These are phyloP conservation scores for Salvator merianae DNA, from an alignment of 2,113 vertebrate species.

Conservation along the genomic window DNA sequence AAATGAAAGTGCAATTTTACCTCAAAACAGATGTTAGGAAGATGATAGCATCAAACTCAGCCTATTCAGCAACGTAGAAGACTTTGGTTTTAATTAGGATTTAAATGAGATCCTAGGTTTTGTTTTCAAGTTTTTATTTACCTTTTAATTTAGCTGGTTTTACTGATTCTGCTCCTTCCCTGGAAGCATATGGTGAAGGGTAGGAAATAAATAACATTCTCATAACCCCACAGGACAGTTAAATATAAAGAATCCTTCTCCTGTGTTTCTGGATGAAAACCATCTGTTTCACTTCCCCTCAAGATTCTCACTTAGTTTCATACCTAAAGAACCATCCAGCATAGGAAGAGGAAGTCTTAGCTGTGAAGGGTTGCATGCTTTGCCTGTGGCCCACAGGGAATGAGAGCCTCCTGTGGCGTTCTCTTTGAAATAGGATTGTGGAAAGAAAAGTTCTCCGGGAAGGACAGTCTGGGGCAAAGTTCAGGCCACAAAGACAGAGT, in stretches of 20 bases:
- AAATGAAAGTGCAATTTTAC: neutral
- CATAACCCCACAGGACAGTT: neutral
- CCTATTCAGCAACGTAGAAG: rapidly evolving
- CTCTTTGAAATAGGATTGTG: neutral
- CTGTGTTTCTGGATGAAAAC: conserved; percentile 5
- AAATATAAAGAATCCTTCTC: neutral
- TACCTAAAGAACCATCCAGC: conserved; percentile 22
- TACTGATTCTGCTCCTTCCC: too few relatives aligned
- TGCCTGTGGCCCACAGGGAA: conserved; percentile 4
- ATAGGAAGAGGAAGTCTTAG: conserved; percentile 31
- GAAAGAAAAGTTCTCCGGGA: conserved; percentile 7
- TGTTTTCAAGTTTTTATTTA: too few relatives aligned
- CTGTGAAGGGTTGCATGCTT: neutral
- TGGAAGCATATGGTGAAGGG: too few relatives aligned
- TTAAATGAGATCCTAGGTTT: too few relatives aligned
- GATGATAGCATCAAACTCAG: conserved; percentile 1
- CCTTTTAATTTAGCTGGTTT: too few relatives aligned
- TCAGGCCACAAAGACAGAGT: neutral
- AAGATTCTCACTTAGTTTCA: conserved; percentile 12
- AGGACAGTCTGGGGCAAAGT: neutral
- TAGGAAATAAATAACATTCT: conserved; percentile 5
- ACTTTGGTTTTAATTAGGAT: too few relatives aligned
- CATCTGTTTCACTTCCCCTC: conserved; percentile 39
- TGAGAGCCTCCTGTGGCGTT: conserved; percentile 7
- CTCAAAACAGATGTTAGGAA: conserved; percentile 6